Evolutionary conservation across 2,797 vertebrate species (phyloP).

Genomic region (Poeciliopsis infans): DNA sequence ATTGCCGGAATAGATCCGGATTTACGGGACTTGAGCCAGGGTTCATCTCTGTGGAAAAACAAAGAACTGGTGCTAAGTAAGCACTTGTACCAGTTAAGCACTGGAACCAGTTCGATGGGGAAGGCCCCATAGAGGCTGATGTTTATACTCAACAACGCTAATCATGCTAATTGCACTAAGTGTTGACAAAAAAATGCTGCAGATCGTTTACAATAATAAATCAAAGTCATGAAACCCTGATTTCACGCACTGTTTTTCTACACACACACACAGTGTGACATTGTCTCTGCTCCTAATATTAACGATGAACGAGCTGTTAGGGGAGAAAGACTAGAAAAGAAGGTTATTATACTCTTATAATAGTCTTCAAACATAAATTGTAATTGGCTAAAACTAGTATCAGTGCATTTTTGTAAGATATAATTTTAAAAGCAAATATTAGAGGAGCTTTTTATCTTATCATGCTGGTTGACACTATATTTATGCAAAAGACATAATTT

Average conservation of each 20-base stretch:
- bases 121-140: background rate
- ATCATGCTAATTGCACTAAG: background rate
- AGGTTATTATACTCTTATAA: background rate
- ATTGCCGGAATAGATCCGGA: background rate
- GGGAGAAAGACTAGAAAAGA: background rate
- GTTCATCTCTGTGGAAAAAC: background rate
- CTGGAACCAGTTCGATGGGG: background rate
- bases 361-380: background rate
- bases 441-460: background rate
- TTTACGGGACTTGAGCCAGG: background rate
- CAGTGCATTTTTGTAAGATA: background rate
- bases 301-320: background rate
- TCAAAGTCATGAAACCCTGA: background rate
- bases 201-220: background rate
- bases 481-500: background rate
- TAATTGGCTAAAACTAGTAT: background rate
- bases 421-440: background rate
- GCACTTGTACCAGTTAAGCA: background rate
- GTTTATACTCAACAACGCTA: background rate
- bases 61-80: background rate
- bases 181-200: background rate
- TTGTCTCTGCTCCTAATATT: background rate
- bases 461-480: background rate
- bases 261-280: background rate
- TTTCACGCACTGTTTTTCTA: background rate